These are phyloP conservation scores for Heloderma charlesbogerti DNA, from an alignment of 2,113 vertebrate genomes.

Conservation along the genomic window DNA sequence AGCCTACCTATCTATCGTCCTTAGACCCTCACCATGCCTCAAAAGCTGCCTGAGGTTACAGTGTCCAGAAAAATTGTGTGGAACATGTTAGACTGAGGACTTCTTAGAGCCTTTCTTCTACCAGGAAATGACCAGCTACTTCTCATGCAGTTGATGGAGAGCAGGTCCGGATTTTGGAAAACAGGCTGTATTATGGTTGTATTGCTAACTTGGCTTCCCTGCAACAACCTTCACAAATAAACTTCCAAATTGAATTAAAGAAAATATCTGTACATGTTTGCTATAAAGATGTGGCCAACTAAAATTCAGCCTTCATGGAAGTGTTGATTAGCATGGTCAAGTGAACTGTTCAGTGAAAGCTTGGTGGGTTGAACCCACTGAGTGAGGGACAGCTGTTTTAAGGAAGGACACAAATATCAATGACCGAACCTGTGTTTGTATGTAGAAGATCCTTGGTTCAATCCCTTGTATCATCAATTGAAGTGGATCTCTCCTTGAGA, in stretches of 20 bases:
- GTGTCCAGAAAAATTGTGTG: no score
- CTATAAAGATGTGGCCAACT: not conserved
- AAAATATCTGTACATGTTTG: not conserved
- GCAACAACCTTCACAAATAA: not conserved
- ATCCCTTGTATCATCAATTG: not conserved
- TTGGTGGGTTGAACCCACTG: not conserved
- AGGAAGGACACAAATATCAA: not conserved
- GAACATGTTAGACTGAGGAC: no score
- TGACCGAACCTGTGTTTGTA: not conserved
- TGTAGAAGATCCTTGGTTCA: not conserved
- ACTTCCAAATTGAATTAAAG: not conserved
- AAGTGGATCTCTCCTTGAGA: not conserved
- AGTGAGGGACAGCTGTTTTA: not conserved
- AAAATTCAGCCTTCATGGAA: not conserved
- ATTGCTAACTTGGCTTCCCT: not conserved
- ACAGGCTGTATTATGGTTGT: not conserved
- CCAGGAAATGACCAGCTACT: no score
- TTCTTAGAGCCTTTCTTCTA: no score
- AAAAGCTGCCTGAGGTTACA: no score
- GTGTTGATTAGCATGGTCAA: not conserved
- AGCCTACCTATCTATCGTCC: no score
- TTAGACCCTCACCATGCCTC: no score
- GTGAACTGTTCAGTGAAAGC: not conserved
- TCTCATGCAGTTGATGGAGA: not conserved
- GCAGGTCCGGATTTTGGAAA: not conserved